These are phyloP conservation scores for Enhydra lutris DNA, from an alignment of 2,113 vertebrate species.

Conservation along the genomic window DNA sequence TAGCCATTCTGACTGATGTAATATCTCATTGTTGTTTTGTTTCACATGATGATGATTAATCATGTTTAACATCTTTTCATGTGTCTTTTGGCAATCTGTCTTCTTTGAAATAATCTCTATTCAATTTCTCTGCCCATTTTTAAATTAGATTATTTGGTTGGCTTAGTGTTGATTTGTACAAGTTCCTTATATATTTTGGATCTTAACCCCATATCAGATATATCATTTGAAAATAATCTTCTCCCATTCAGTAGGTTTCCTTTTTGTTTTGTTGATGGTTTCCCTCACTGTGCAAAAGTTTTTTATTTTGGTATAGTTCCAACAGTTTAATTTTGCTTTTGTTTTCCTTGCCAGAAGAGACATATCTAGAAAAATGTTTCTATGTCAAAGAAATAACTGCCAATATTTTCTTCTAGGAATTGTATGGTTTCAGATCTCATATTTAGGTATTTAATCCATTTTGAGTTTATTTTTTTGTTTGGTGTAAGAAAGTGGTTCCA, in stretches of 20 bases:
- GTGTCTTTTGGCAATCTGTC: neutral
- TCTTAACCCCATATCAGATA: neutral
- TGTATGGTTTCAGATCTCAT: neutral
- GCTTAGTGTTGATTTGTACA: neutral
- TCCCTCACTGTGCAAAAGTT: neutral
- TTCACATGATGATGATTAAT: neutral
- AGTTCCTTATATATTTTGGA: neutral
- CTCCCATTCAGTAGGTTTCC: neutral
- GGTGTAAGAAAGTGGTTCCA: neutral
- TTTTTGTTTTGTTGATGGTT: neutral
- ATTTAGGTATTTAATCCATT: neutral
- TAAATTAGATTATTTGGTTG: neutral
- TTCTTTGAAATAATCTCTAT: neutral
- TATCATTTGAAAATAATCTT: neutral
- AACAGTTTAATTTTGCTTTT: neutral
- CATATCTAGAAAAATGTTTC: neutral
- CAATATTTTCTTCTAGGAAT: neutral
- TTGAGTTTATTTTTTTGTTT: neutral
- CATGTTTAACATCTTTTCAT: neutral
- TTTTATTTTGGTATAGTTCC: neutral
- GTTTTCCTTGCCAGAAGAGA: neutral
- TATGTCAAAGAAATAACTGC: neutral
- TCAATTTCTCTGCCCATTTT: neutral
- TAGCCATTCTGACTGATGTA: neutral
- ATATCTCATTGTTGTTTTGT: neutral